A percentile compares a stretch with the other conserved stretches of the same genome.
Conservation (phyloP, 2,797 vertebrate species). For the Calcarius lapponicus region DNA sequence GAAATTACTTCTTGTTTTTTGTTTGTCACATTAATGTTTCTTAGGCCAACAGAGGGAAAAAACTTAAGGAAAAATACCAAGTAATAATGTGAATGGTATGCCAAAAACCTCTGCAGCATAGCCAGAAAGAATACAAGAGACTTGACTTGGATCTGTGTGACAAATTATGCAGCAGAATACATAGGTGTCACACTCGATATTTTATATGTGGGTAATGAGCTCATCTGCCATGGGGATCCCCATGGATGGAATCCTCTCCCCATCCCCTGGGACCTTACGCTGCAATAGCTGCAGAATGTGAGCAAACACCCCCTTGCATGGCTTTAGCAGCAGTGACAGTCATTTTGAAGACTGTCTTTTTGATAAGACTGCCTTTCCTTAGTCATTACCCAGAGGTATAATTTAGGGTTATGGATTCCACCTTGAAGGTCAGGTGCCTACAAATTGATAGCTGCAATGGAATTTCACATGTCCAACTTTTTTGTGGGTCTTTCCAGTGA, state of each 20-base stretch:
- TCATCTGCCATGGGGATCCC: neutral
- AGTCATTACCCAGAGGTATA: neutral
- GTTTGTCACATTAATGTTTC: conserved; percentile 10
- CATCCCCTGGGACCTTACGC: neutral
- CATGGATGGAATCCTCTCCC: neutral
- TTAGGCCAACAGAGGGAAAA: conserved; percentile 15
- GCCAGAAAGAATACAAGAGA: neutral
- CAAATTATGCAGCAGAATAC: neutral
- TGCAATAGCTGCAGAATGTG: neutral
- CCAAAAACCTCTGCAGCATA: neutral
- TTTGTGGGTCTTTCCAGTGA: neutral
- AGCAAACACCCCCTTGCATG: neutral
- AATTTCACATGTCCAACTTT: neutral
- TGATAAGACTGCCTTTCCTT: neutral
- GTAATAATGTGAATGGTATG: neutral
- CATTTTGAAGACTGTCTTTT: neutral
- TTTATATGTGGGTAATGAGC: neutral
- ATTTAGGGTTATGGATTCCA: neutral
- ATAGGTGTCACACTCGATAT: accelerated
- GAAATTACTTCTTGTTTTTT: neutral
- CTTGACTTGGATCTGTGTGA: neutral
- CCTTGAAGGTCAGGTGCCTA: neutral
- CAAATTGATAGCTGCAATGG: neutral
- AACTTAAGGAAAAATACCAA: conserved; percentile 1
- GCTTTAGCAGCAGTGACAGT: neutral